phyloP scores from a whole-genome alignment of 2,113 vertebrate genomes.

The Mandrillus leucophaeus region DNA sequence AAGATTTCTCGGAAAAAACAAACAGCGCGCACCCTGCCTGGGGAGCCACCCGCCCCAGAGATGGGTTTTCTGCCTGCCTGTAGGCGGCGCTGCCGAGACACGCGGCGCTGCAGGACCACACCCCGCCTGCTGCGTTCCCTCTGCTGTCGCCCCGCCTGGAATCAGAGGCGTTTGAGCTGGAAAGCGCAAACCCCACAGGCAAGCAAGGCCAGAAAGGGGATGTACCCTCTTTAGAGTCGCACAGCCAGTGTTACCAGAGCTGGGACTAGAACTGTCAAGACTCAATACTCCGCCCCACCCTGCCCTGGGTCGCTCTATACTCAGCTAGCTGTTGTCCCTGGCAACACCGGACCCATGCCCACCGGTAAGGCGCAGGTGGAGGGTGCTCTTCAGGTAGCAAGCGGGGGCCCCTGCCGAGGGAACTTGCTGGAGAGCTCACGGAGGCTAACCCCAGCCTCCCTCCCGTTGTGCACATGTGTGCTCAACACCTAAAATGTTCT shows the following conservation, averaged over 20 bases:
- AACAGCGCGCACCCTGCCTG: background rate
- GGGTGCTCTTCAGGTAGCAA: background rate
- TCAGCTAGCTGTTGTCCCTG: background rate
- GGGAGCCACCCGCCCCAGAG: background rate
- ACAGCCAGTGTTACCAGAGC: background rate
- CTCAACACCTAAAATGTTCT: background rate
- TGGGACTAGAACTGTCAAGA: background rate
- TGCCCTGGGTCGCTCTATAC: background rate
- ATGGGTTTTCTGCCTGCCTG: background rate
- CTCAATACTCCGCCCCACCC: accelerated
- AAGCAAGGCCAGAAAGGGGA: background rate
- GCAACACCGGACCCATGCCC: background rate
- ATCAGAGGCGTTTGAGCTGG: background rate
- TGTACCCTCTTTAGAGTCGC: background rate
- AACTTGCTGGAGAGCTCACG: background rate
- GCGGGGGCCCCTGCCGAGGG: background rate
- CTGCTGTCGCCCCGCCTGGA: background rate
- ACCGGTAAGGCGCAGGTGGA: no score
- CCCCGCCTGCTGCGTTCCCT: background rate
- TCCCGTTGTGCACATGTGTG: background rate
- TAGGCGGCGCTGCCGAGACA: background rate
- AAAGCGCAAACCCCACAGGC: accelerated
- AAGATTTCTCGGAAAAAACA: conserved; percentile 27
- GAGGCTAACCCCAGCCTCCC: background rate
- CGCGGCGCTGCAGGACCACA: accelerated